Evolutionary conservation across 2,888 invertebrate genomes (phyloP), one percentile per base, ranked within the genome.

Genomic region (Pelosia muscerda): DNA sequence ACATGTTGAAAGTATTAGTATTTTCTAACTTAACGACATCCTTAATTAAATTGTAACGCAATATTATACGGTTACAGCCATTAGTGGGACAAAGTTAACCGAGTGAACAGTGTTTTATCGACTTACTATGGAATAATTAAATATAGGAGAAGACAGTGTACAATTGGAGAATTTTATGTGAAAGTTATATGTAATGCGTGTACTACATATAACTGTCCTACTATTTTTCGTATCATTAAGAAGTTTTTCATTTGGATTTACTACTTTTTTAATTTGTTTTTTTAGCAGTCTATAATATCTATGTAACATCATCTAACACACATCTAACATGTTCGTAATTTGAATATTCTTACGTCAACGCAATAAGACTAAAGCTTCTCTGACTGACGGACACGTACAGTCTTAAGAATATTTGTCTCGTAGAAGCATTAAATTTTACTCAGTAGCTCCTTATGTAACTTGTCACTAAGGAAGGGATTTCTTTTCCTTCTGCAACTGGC

Each of bases 1-100:
- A 61, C 59, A 65, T 65, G 71, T 73, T 34, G 42, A 75, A 65
- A 34, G 22, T 28, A 62, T 26, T 28, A 49, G 26, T n/a, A 25
- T 62, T 62, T 62, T 62, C 26, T 53, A 25, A 60, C 66, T 63
- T 31, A 59, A 59, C 28, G 8, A 75, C 63, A 60, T 77, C 13
- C 34, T 62, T 68, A 23, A 62, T 54, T 57, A 49, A n/a, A 23
- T 57, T 31, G 31, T 31, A 31, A 64, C 11, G 31, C 23, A 54
- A 34, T 63, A 63, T 63, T 28, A 54, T 19, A 31, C 23, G 22
- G 31, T 63, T 63, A 19, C 54, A 54, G 22, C 31, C 15, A 63
- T 34, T 63, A 63, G 15, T 23, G 5, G 22, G 31, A 54, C 22
- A 22, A 63, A 53, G 15, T 31, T 54, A 25, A 15, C 9, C 10